Evolutionary conservation across 2,888 invertebrate genomes (phyloP).

Genomic region (Mesoligia furuncula): DNA sequence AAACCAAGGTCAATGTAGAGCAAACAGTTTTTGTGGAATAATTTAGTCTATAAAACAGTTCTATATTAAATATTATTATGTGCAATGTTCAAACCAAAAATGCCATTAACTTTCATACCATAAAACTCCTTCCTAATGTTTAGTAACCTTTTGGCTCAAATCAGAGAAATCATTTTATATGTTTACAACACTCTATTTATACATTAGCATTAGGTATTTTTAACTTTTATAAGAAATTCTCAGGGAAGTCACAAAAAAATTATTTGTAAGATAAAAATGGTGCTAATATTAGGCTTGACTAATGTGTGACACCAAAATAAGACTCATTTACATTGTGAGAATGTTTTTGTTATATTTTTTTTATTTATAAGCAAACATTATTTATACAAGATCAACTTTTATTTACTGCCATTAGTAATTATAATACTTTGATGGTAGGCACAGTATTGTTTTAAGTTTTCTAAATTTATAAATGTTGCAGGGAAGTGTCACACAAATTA

Average conservation of each 20-base stretch:
- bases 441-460: constrained; percentile 77
- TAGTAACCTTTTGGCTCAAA: constrained; percentile 87
- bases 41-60: constrained; percentile 83
- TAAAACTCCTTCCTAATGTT: constrained; percentile 82
- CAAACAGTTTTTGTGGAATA: constrained; percentile 83
- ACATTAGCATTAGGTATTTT: constrained; percentile 89
- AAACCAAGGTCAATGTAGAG: constrained; percentile 81
- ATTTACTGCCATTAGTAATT: constrained; percentile 89
- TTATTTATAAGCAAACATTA: constrained; percentile 89
- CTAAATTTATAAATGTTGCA: constrained; percentile 85
- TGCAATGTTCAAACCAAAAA: constrained; percentile 91
- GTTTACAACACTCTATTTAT: constrained; percentile 88
- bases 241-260: constrained; percentile 89
- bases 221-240: constrained; percentile 90
- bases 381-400: constrained; percentile 87
- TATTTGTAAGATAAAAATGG: constrained; percentile 89
- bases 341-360: constrained; percentile 89
- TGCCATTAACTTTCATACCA: constrained; percentile 87
- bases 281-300: constrained; percentile 90
- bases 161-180: constrained; percentile 86
- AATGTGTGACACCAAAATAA: constrained; percentile 90
- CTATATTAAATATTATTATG: constrained; percentile 85
- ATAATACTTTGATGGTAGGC: constrained; percentile 82
- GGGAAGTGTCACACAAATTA: constrained; percentile 88
- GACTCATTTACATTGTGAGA: constrained; percentile 88